Evolutionary conservation across 1,140 invertebrate species (phyloP).

Genomic region (Drosophila ananassae): DNA sequence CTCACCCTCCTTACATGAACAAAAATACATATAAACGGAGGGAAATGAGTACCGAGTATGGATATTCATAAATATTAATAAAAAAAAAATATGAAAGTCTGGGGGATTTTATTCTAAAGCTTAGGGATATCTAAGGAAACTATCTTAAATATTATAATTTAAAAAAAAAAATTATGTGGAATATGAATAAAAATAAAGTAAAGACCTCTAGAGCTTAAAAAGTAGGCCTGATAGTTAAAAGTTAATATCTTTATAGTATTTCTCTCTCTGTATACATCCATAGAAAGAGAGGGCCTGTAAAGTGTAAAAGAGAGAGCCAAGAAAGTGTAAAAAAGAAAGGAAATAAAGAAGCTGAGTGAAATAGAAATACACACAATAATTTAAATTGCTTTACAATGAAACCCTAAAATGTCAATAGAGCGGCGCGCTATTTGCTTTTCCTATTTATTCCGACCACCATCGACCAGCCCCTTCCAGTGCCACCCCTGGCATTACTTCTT

Average conservation of each 20-base stretch:
- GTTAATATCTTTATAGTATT: neutral
- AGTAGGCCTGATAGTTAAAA: no score
- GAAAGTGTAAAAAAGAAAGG: slow-evolving; percentile 2
- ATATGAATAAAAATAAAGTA: no score
- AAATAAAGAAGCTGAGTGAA: slow-evolving; percentile 49
- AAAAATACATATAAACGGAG: neutral
- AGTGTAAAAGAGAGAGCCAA: neutral
- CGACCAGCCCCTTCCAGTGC: neutral
- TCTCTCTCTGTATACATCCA: neutral
- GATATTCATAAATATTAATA: neutral
- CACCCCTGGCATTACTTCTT: slow-evolving; percentile 26
- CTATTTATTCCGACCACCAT: slow-evolving; percentile 50
- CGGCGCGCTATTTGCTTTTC: slow-evolving; percentile 68
- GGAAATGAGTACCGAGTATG: slow-evolving; percentile 3
- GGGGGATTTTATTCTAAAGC: no score
- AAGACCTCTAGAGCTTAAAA: no score
- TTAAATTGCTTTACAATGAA: slow-evolving; percentile 83
- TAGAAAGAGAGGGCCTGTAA: neutral
- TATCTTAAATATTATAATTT: no score
- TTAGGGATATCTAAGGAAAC: no score
- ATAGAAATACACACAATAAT: slow-evolving; percentile 79
- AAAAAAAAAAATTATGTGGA: no score
- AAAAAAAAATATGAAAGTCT: no score
- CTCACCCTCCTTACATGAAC: neutral
- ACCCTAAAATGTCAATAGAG: slow-evolving; percentile 81